Evolutionary conservation across 2,888 invertebrate genomes (phyloP).

Genomic region (Parochlus steinenii): DNA sequence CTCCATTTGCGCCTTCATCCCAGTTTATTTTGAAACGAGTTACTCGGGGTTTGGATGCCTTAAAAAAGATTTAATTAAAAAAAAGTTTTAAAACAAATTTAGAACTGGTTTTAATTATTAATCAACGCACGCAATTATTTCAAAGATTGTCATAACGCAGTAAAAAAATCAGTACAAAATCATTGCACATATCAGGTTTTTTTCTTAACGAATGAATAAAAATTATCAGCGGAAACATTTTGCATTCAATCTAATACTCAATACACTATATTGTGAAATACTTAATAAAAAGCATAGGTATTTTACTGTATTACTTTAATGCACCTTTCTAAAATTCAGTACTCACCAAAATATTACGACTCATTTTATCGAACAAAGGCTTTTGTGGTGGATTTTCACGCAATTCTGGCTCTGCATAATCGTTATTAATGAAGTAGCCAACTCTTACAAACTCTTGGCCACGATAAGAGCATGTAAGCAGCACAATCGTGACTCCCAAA

Average conservation of each 20-base stretch:
- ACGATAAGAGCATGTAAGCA: slow-evolving; percentile 86
- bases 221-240: no score
- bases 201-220: no score
- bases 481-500: slow-evolving; percentile 93
- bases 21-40: slow-evolving; percentile 96
- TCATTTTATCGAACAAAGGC: slow-evolving; percentile 86
- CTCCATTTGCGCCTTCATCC: slow-evolving; percentile 43
- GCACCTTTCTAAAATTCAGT: slow-evolving; percentile 10
- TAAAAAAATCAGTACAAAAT: no score
- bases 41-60: slow-evolving; percentile 85
- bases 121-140: no score
- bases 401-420: slow-evolving; percentile 84
- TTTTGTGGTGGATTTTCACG: slow-evolving; percentile 86
- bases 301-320: not conserved
- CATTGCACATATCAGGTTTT: no score
- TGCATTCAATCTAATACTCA: no score
- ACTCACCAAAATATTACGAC: slow-evolving; percentile 34
- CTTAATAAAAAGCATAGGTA: slow-evolving; percentile 2
- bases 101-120: slow-evolving; percentile 14
- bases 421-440: slow-evolving; percentile 97
- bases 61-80: no score
- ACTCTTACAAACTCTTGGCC: slow-evolving; percentile 92
- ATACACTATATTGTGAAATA: not conserved
- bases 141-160: no score
- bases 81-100: slow-evolving; percentile 58